Evolutionary conservation across 2,797 vertebrate genomes (phyloP), one percentile per base, ranked within the genome.

Genomic region (Sylvia borin): DNA sequence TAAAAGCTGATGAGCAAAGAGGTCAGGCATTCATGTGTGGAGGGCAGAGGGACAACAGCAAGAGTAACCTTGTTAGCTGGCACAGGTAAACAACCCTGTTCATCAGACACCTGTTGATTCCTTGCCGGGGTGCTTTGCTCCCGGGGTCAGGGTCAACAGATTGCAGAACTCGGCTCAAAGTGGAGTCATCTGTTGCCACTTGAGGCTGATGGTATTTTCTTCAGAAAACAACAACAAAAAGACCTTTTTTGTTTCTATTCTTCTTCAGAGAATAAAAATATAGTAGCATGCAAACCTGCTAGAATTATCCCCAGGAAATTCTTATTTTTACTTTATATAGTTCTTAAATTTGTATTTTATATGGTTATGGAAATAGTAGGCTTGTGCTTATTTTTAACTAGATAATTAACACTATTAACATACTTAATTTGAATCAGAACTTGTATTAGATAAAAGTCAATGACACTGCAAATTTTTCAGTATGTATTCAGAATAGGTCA

Each of bases 21-120:
- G 51, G 36, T 89, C 54, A 75, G 25, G 36, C 10, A 55, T 34
- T 31, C 11, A 4, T 12, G 21, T 2, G 0, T 40, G 45, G 36
- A 79, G 38, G 32, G 25, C 14, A 75, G 62, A 75, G 22, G 50
- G 22, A 61, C 54, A 85, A 8, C 5, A 57, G 34, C 20, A 20
- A 76, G n/a, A 66, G 40, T 34, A 76, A 74, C 43, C 36, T 66
- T 60, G 27, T 62, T 84, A 85, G 16, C 15, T 2, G 3, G 29
- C 4, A 2, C 20, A 76, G 67, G n/a, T 0, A 1, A 66, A 60
- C 36, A 79, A 2, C 4, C 31, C 40, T 5, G 9, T 19, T 79
- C 32, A 36, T 76, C 51, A 82, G 62, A 42, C 4, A 32, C 14
- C 22, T 0, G 4, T 34, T 0, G 0, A 43, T 50, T 85, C 55